Conservation (phyloP, 1,140 invertebrate genomes). For the Eurosta solidaginis region DNA sequence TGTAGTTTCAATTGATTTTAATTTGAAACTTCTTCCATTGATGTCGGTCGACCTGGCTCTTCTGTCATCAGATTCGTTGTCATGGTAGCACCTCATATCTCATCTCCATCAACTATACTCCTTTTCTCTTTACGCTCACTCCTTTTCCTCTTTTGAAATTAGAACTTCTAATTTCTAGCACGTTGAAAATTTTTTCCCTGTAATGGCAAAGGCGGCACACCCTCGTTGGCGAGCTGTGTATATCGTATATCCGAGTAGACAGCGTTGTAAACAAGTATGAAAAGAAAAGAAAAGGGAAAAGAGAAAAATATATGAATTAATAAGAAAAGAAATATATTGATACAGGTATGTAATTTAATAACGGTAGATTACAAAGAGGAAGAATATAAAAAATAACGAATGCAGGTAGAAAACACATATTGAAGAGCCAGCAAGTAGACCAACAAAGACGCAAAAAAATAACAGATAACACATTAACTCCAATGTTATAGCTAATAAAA, state of each 20-base stretch:
- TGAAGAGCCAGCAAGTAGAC: not conserved
- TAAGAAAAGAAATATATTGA: conserved; percentile 5
- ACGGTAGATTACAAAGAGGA: not conserved
- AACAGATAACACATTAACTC: too few species aligned
- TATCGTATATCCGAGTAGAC: not conserved
- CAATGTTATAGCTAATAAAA: too few species aligned
- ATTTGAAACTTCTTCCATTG: not conserved
- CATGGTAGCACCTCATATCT: conserved; percentile 3
- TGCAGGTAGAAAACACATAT: not conserved
- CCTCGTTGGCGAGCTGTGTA: conserved; percentile 36
- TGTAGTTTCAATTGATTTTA: conserved; percentile 11
- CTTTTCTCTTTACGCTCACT: not conserved
- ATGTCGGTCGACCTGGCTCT: too few species aligned
- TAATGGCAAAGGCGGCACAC: conserved; percentile 38
- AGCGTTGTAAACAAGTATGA: not conserved
- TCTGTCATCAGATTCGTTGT: not conserved
- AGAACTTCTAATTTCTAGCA: conserved; percentile 36
- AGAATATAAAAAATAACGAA: not conserved
- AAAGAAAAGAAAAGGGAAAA: not conserved
- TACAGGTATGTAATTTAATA: conserved; percentile 18
- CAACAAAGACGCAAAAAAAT: not conserved
- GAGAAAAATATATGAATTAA: not conserved
- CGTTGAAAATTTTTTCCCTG: conserved; percentile 40
- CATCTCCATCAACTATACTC: not conserved
- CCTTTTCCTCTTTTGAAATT: not conserved